Evolutionary conservation across 2,888 invertebrate genomes (phyloP), one percentile per base, ranked within the genome.

Genomic region (Sicus ferrugineus): DNA sequence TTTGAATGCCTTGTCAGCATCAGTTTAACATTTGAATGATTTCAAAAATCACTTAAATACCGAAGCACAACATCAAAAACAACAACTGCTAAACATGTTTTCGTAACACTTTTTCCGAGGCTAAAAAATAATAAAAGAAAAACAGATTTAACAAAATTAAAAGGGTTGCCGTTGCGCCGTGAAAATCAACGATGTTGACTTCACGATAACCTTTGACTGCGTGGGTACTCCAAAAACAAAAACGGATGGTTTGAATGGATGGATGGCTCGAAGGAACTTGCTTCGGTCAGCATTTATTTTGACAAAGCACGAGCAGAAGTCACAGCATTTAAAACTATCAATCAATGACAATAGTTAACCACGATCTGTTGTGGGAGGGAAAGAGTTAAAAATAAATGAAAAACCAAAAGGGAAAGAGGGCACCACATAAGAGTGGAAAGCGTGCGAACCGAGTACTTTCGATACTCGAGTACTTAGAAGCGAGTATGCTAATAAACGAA

Each of bases 1-100:
- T 82, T 81, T 80, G 79, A 82, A 80, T 78, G 81, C 77, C 79
- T 83, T 82, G 83, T 83, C 81, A 83, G 81, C 82, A 75, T 80
- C 81, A 79, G 77, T 83, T 81, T 79, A 79, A 74, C 58, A 56
- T 48, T 71, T 70, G 62, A 67, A 64, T 38, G 38, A 68, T 64
- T 71, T 58, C 63, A 34, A 72, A 71, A 67, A 52, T 64, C 52
- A 64, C 64, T 64, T 64, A 64, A 64, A 52, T 16, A 30, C 50
- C 50, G 26, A 21, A 48, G 42, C 38, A 26, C 61, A 42, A 54
- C 54, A 54, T 26, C 28, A 28, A 54, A 21, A 54, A 21, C 23
- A 54, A 54, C 54, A 54, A 54, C 28, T 38, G 61, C 23, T 34
- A 38, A 61, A 61, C 42, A 26, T 26, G 38, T 42, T 61, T 34